phyloP scores from a whole-genome alignment of 2,888 invertebrate genomes.

The Anticlea derivata region DNA sequence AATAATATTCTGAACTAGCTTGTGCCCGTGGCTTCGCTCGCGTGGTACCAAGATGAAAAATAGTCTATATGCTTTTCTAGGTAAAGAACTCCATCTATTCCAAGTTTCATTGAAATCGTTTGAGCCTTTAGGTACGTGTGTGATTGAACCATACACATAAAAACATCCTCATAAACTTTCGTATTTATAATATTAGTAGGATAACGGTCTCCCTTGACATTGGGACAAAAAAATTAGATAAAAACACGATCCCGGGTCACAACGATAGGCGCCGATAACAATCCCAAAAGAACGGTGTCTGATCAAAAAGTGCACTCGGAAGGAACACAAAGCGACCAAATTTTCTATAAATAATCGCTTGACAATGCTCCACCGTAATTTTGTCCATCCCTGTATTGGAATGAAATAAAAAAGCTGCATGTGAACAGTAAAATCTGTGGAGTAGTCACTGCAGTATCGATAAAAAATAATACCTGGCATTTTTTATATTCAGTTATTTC shows the following conservation, averaged over 20 bases:
- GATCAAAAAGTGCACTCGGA: conserved; percentile 62
- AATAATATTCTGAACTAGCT: conserved; percentile 28
- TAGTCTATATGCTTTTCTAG: too few species aligned
- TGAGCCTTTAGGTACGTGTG: too few species aligned
- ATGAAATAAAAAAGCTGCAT: conserved; percentile 71
- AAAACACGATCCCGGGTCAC: conserved; percentile 62
- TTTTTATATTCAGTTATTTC: too few species aligned
- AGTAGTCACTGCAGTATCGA: conserved; percentile 44
- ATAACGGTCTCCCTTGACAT: conserved; percentile 56
- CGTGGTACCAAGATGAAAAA: too few species aligned
- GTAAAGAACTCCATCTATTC: too few species aligned
- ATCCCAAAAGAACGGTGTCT: conserved; percentile 57
- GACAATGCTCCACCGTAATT: conserved; percentile 77
- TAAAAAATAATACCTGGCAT: too few species aligned
- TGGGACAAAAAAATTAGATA: conserved; percentile 38
- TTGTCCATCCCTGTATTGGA: conserved; percentile 79
- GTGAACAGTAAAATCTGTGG: conserved; percentile 53
- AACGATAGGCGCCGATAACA: conserved; percentile 55
- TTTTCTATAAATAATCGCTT: conserved; percentile 82
- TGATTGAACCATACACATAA: too few species aligned
- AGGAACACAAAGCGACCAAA: conserved; percentile 76
- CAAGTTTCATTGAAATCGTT: too few species aligned
- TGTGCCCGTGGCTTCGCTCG: too few species aligned
- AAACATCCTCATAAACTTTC: too few species aligned
- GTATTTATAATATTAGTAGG: too few species aligned